A percentile compares a stretch with the other conserved stretches of the same genome.
phyloP scores from a whole-genome alignment of 1,140 invertebrate genomes.

The Heliconius hewitsoni region DNA sequence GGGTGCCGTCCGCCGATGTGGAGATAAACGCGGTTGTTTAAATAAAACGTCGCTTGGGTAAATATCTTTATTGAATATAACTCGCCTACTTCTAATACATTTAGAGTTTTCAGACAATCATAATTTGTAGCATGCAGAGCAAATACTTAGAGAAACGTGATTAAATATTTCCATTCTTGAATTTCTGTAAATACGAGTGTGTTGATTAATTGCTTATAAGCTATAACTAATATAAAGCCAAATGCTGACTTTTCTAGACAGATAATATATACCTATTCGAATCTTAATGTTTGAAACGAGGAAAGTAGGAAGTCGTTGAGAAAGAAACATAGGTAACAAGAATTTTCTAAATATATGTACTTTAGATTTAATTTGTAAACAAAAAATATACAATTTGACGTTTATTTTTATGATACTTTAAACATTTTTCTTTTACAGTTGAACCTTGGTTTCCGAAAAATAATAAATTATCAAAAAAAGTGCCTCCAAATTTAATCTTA shows the following conservation, averaged over 20 bases:
- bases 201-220: background rate
- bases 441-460: background rate
- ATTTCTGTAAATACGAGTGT: background rate
- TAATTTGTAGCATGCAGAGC: conserved; percentile 1
- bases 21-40: background rate
- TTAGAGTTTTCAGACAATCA: conserved; percentile 1
- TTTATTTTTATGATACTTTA: too few species aligned
- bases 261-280: conserved; percentile 6
- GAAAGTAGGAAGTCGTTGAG: too few species aligned
- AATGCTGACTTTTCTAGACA: background rate
- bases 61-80: conserved; percentile 1
- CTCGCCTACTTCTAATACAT: conserved; percentile 5
- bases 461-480: too few species aligned
- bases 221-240: background rate
- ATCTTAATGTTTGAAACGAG: too few species aligned
- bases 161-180: background rate
- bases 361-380: too few species aligned
- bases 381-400: too few species aligned
- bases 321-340: too few species aligned
- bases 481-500: background rate
- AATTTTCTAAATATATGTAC: too few species aligned
- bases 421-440: background rate
- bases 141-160: background rate
- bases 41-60: background rate
- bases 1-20: too few species aligned